A percentile compares a stretch with the other conserved stretches of the same genome.
Conservation (phyloP, 2,888 invertebrate species). For the Rhagophthalmus giganteus region DNA sequence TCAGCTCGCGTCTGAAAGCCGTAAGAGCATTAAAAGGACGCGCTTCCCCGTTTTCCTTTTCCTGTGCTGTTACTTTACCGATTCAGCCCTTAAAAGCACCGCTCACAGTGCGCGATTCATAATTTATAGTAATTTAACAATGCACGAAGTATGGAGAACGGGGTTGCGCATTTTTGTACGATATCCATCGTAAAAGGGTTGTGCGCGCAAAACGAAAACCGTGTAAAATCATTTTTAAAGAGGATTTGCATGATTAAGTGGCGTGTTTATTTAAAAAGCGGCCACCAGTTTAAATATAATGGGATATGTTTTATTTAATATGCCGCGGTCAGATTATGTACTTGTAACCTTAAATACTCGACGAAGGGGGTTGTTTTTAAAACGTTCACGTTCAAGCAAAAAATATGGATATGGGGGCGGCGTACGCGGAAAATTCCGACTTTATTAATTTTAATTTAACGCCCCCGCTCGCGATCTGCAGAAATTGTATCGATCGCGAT, state of each 20-base stretch:
- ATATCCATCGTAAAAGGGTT: conserved; percentile 33
- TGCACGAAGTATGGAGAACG: conserved; percentile 38
- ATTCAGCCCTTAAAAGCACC: conserved; percentile 48
- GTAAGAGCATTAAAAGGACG: conserved; percentile 36
- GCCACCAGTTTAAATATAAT: conserved; percentile 27
- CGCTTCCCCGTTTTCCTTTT: conserved; percentile 38
- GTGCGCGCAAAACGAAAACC: conserved; percentile 16
- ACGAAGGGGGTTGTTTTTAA: conserved; percentile 18
- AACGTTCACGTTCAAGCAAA: conserved; percentile 9
- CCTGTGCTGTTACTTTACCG: conserved; percentile 41
- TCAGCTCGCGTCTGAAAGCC: conserved; percentile 32
- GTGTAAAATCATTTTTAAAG: conserved; percentile 37
- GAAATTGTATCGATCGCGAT: too few relatives aligned
- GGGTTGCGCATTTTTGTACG: conserved; percentile 34
- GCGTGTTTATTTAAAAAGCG: conserved; percentile 40
- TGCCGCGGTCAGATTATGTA: conserved; percentile 31
- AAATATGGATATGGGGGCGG: background rate
- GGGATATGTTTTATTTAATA: conserved; percentile 33
- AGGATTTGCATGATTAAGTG: conserved; percentile 42
- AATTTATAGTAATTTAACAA: conserved; percentile 48
- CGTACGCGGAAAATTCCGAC: too few relatives aligned
- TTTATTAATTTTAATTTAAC: too few relatives aligned
- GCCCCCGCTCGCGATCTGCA: too few relatives aligned
- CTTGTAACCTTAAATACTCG: conserved; percentile 21
- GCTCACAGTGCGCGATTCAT: conserved; percentile 44